Evolutionary conservation across 1,140 invertebrate species (phyloP).

Genomic region (Ips typographus): DNA sequence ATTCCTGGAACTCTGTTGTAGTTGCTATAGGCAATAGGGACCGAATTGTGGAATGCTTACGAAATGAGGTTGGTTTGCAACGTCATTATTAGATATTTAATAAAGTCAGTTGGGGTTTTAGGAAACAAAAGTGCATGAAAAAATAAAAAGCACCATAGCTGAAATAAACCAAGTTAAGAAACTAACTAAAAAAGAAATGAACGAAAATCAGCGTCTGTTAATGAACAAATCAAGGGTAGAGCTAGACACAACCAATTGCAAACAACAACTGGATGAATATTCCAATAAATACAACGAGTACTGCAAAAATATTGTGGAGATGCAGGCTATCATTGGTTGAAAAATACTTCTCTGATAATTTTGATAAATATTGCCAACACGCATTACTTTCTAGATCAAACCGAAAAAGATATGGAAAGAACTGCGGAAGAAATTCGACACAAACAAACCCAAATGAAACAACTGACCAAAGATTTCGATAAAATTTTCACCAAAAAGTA

Average conservation of each 20-base stretch:
- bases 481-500: conserved; percentile 56
- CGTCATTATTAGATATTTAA: background rate
- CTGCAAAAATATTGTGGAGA: conserved; percentile 33
- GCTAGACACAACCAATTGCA: conserved; percentile 56
- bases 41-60: conserved; percentile 63
- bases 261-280: conserved; percentile 34
- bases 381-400: conserved; percentile 56
- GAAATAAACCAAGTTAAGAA: conserved; percentile 60
- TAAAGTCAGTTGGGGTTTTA: conserved; percentile 5
- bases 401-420: conserved; percentile 59
- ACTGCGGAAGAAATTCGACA: conserved; percentile 29
- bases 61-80: conserved; percentile 58
- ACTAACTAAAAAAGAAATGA: conserved; percentile 62
- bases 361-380: background rate
- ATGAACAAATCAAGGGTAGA: conserved; percentile 60
- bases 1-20: conserved; percentile 72
- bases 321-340: conserved; percentile 34
- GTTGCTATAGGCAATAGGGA: conserved; percentile 67
- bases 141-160: conserved; percentile 36
- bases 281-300: conserved; percentile 35
- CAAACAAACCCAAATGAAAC: conserved; percentile 48
- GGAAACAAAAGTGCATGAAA: conserved; percentile 31
- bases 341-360: conserved; percentile 17
- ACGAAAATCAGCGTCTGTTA: conserved; percentile 64
- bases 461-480: conserved; percentile 57